These are phyloP conservation scores for Drosophila littoralis DNA, from an alignment of 1,140 invertebrate species.

Conservation along the genomic window DNA sequence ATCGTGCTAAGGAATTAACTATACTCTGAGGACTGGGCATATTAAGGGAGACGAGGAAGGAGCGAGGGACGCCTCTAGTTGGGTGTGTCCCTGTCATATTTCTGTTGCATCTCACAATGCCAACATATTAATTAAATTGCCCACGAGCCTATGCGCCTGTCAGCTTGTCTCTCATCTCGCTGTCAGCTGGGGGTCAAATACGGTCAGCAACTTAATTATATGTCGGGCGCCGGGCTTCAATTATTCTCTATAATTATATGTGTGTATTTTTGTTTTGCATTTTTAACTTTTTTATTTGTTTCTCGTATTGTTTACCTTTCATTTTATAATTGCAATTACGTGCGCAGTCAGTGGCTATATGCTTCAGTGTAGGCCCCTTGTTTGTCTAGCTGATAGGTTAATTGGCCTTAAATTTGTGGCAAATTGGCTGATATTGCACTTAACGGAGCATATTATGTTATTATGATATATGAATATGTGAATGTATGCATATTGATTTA, in stretches of 20 bases:
- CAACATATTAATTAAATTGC: constrained; percentile 76
- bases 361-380: constrained; percentile 18
- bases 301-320: constrained; percentile 61
- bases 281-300: constrained; percentile 62
- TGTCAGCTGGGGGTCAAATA: constrained; percentile 49
- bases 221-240: constrained; percentile 39
- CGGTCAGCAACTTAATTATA: constrained; percentile 76
- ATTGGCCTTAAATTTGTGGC: constrained; percentile 75
- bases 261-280: constrained; percentile 48
- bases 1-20: constrained; percentile 51
- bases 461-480: not conserved
- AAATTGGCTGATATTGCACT: constrained; percentile 44
- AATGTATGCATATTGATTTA: not conserved
- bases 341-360: constrained; percentile 36
- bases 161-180: constrained; percentile 32
- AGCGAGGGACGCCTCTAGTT: constrained; percentile 16
- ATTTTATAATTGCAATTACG: constrained; percentile 79
- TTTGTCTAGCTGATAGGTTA: constrained; percentile 64
- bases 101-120: constrained; percentile 50
- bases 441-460: constrained; percentile 11
- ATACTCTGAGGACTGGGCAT: constrained; percentile 33
- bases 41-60: not conserved
- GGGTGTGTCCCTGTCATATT: constrained; percentile 42
- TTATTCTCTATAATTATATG: constrained; percentile 40
- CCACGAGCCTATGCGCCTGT: constrained; percentile 73